Base-by-base conservation (phyloP, 2,888 invertebrate species). In the Tipula lateralis region DNA sequence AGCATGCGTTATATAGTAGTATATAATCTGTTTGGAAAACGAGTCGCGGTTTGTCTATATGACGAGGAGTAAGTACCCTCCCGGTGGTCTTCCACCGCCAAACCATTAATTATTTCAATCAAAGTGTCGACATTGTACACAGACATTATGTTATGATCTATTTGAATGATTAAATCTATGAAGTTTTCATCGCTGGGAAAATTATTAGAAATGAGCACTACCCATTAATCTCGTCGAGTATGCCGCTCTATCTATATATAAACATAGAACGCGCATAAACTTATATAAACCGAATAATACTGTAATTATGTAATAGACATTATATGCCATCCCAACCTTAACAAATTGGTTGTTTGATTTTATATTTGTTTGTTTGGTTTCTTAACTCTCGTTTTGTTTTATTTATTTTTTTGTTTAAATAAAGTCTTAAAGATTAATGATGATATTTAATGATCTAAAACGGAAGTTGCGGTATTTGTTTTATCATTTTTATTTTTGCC, bases 381-480 rank as follows among this genome's bases (percentile, higher is more conserved):
- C 19, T 19, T 66, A 66, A 24, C 24, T 24, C 24, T 66, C 24
- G 24, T 9, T 66, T 66, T 66, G 19, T 66, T 24, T 66, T 24
- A 7, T 24, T 19, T 19, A 1, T 24, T 19, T 24, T 66, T 24
- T 19, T 9, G 24, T 66, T 66, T 66, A 7, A 66, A 66, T 66
- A 66, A 66, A 24, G 9, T 66, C 24, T 66, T 66, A 66, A 66
- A 66, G 66, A 66, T 66, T 66, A 66, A 66, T 66, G 66, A 66
- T 66, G 66, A 66, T 66, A 66, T 66, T 66, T 66, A 66, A 66
- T 66, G 66, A 66, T 66, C 66, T 66, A 66, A 66, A 66, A 66
- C 66, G 66, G 66, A 66, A 66, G 19, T 66, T 66, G 66, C 66
- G 24, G 24, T 66, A 66, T 66, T 66, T 66, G 66, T 66, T 66